Conservation (phyloP, 2,888 invertebrate species). For the Gymnoscelis rufifasciata region DNA sequence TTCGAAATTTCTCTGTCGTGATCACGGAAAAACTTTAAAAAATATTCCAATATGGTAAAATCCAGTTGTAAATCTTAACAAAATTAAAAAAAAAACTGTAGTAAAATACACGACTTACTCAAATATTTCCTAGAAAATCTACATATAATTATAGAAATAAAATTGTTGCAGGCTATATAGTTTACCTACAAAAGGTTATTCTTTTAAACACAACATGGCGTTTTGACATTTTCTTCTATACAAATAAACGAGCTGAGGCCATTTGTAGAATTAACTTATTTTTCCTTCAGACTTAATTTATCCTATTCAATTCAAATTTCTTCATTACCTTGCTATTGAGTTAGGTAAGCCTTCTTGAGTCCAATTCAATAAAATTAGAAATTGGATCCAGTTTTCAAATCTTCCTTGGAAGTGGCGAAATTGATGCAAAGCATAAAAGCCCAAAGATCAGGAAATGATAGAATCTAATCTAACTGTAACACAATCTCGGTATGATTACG, state of each 20-base stretch:
- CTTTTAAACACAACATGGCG: too few relatives aligned
- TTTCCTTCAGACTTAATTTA: not conserved
- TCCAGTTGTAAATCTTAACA: too few relatives aligned
- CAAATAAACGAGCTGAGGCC: not conserved
- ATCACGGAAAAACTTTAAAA: too few relatives aligned
- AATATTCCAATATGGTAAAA: too few relatives aligned
- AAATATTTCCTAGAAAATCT: too few relatives aligned
- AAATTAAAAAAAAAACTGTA: too few relatives aligned
- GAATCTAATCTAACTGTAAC: conserved; percentile 3
- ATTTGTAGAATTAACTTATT: not conserved
- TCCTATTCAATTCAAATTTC: conserved; percentile 1
- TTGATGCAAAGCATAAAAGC: not conserved
- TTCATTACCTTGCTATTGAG: conserved; percentile 4
- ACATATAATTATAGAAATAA: too few relatives aligned
- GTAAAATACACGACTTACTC: too few relatives aligned
- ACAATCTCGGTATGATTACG: conserved; percentile 36
- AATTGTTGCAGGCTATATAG: too few relatives aligned
- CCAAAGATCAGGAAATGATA: conserved; percentile 1
- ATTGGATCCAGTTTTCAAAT: not conserved
- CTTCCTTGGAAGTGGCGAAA: not conserved
- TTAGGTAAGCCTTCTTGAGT: conserved; percentile 1
- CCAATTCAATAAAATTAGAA: conserved; percentile 5
- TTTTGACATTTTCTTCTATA: too few relatives aligned
- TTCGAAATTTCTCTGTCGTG: too few relatives aligned
- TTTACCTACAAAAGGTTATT: too few relatives aligned